A percentile compares a stretch with the other conserved stretches of the same genome.
Conservation (phyloP, 2,797 vertebrate genomes). For the Crax fasciolata region DNA sequence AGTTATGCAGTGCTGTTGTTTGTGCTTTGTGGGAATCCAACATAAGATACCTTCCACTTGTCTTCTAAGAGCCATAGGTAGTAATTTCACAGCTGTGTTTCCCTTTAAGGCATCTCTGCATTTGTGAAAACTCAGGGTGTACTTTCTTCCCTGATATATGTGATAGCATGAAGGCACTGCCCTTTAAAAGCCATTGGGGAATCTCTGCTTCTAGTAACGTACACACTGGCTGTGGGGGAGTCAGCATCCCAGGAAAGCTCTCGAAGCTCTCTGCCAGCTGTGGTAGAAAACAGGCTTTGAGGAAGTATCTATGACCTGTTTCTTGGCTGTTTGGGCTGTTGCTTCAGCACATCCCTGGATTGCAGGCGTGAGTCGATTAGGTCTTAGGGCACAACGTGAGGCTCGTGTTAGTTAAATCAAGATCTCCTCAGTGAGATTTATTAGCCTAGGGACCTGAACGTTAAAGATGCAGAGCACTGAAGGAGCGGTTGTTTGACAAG, state of each 20-base stretch:
- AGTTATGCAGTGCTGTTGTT: not conserved
- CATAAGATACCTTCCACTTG: not conserved
- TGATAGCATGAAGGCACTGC: not conserved
- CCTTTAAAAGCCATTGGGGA: not conserved
- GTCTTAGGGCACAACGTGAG: not conserved
- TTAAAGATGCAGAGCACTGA: not conserved
- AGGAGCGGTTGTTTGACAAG: not conserved
- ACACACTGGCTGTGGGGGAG: not conserved
- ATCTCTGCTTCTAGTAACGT: not conserved
- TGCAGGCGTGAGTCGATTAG: not conserved
- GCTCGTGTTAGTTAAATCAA: not conserved
- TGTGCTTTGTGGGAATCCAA: not conserved
- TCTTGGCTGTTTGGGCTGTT: not conserved
- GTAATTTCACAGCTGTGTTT: not conserved
- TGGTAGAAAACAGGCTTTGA: not conserved
- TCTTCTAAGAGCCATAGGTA: not conserved
- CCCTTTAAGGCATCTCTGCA: not conserved
- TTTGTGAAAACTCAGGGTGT: not conserved
- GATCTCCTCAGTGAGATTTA: conserved; percentile 4
- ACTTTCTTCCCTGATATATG: not conserved
- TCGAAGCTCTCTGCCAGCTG: not conserved
- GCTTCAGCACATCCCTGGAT: not conserved
- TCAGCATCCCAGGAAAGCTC: not conserved
- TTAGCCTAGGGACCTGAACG: not conserved
- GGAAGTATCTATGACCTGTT: not conserved